phyloP scores from a whole-genome alignment of 2,797 vertebrate species.

The Catostomus latipinnis region DNA sequence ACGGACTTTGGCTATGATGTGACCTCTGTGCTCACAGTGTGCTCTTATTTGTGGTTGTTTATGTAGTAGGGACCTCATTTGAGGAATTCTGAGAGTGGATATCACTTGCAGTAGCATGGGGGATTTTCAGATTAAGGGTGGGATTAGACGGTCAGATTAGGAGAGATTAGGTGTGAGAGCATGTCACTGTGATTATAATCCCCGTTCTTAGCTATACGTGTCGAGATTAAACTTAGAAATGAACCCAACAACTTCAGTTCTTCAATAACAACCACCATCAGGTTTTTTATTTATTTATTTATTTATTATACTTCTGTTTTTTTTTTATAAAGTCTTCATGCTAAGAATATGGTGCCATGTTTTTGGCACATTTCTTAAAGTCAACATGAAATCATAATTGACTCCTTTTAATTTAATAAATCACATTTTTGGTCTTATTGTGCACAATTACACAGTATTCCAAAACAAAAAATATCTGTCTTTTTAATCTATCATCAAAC shows the following conservation, averaged over 20 bases:
- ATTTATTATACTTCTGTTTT: too few species aligned
- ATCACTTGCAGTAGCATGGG: conserved; percentile 67
- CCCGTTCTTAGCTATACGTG: conserved; percentile 51
- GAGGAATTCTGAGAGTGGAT: conserved; percentile 60
- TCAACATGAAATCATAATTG: too few species aligned
- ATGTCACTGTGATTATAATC: conserved; percentile 80
- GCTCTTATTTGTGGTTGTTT: conserved; percentile 26
- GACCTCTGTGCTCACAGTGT: conserved; percentile 13
- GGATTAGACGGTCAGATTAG: conserved; percentile 77
- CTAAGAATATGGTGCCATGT: conserved; percentile 2
- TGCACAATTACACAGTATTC: too few species aligned
- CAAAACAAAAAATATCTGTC: too few species aligned
- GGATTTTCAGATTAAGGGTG: conserved; percentile 76
- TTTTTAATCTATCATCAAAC: too few species aligned
- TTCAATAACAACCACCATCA: conserved; percentile 28
- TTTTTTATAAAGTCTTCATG: neutral
- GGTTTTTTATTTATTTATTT: neutral
- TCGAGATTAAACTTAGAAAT: conserved; percentile 56
- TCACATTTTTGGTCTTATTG: too few species aligned
- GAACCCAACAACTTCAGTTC: conserved; percentile 27
- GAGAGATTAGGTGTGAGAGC: conserved; percentile 76
- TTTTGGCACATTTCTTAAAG: neutral
- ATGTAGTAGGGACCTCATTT: conserved; percentile 19
- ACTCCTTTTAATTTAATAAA: too few species aligned
- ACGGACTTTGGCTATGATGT: conserved; percentile 18